A percentile compares a stretch with the other conserved stretches of the same genome.
Conservation (phyloP, 2,797 vertebrate species). For the Labroides dimidiatus region DNA sequence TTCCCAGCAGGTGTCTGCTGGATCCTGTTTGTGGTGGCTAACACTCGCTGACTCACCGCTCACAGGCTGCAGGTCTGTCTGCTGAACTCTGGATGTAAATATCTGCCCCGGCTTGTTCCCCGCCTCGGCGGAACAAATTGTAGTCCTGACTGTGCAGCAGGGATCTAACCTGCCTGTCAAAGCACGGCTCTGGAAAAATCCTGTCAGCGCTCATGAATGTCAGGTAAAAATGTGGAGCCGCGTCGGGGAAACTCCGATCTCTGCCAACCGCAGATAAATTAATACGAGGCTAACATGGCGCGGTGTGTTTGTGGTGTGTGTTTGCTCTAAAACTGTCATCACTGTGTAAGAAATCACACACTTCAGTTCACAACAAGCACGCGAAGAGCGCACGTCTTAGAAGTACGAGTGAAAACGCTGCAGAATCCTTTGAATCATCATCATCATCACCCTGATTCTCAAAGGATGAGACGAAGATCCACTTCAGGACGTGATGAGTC, state of each 20-base stretch:
- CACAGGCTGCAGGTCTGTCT: slow-evolving; percentile 37
- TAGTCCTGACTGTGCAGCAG: slow-evolving; percentile 50
- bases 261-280: slow-evolving; percentile 22
- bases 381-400: background rate
- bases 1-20: slow-evolving; percentile 51
- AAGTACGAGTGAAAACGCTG: no score
- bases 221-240: slow-evolving; percentile 49
- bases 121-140: slow-evolving; percentile 55
- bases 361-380: background rate
- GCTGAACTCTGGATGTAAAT: slow-evolving; percentile 37
- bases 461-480: no score
- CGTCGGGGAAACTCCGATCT: slow-evolving; percentile 51
- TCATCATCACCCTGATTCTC: no score
- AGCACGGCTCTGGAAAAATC: slow-evolving; percentile 70
- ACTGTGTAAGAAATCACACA: slow-evolving; percentile 3
- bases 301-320: background rate
- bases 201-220: slow-evolving; percentile 68
- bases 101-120: slow-evolving; percentile 77
- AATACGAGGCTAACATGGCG: slow-evolving; percentile 2
- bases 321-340: slow-evolving; percentile 2
- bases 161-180: slow-evolving; percentile 66
- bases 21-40: slow-evolving; percentile 33
- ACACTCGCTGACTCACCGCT: slow-evolving; percentile 43
- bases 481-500: no score
- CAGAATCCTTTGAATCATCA: no score